Conservation (phyloP, 35 echinoderm and acorn worm species). For the Stichopus chloronotus region DNA sequence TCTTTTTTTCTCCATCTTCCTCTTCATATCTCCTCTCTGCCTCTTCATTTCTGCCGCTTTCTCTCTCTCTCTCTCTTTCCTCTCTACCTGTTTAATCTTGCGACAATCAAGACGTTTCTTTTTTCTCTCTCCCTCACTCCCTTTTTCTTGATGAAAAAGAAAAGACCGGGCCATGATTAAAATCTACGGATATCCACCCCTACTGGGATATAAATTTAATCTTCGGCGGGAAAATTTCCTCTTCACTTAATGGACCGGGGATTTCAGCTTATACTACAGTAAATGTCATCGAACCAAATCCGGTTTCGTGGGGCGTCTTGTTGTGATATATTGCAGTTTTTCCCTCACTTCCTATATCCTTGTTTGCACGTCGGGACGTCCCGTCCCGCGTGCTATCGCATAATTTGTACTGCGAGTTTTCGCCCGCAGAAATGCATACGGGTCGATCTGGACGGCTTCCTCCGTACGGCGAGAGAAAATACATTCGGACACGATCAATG, state of each 20-base stretch:
- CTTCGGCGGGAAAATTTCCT: background rate
- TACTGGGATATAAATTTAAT: conserved; percentile 21
- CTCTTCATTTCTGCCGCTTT: background rate
- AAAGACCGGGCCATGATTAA: conserved; percentile 2
- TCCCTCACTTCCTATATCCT: background rate
- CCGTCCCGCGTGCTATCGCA: conserved; percentile 36
- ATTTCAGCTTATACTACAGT: conserved; percentile 16
- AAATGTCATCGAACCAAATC: conserved; percentile 8
- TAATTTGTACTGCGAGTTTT: conserved; percentile 24
- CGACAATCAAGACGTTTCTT: conserved; percentile 2
- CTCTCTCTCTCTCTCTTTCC: background rate
- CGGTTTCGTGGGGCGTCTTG: background rate
- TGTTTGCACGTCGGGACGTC: conserved; percentile 52
- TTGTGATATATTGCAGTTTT: background rate
- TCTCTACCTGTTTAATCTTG: conserved; percentile 33
- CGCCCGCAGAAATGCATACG: conserved; percentile 33
- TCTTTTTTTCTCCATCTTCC: background rate
- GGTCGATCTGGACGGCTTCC: conserved; percentile 16
- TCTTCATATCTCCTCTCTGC: background rate
- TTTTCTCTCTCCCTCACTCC: background rate
- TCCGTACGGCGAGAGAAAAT: background rate
- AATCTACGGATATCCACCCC: conserved; percentile 19
- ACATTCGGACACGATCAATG: conserved; percentile 15
- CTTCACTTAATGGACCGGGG: conserved; percentile 13
- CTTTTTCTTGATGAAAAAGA: conserved; percentile 1